A percentile compares a stretch with the other conserved stretches of the same genome.
Evolutionary conservation across 2,113 vertebrate species (phyloP).

Genomic region (Tachuris rubrigastra): DNA sequence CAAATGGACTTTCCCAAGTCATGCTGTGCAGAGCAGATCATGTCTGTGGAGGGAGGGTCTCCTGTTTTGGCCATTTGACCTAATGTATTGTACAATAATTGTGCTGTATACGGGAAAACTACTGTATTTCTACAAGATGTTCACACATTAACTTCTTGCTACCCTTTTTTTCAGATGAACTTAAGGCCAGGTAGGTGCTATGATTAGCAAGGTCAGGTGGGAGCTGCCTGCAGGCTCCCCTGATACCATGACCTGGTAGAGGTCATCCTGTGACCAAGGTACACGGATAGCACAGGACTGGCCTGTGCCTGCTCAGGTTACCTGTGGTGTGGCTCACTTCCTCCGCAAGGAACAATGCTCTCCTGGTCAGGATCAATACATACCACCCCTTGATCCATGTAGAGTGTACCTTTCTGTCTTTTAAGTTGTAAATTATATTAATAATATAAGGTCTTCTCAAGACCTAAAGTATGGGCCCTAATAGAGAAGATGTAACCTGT

Average conservation of each 20-base stretch:
- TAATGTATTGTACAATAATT: neutral
- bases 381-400: neutral
- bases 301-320: neutral
- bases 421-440: neutral
- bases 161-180: neutral
- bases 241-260: neutral
- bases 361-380: neutral
- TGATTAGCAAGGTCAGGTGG: rapidly evolving
- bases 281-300: neutral
- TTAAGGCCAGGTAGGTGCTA: neutral
- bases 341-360: neutral
- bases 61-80: neutral
- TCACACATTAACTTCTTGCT: neutral
- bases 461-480: neutral
- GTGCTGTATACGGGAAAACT: neutral
- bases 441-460: neutral
- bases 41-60: neutral
- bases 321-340: neutral
- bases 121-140: neutral
- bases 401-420: neutral
- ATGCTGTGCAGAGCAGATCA: neutral
- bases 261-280: neutral
- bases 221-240: neutral
- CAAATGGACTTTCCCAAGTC: neutral
- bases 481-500: neutral